Conservation (phyloP, 2,113 vertebrate species). For the Tringa solitaria region DNA sequence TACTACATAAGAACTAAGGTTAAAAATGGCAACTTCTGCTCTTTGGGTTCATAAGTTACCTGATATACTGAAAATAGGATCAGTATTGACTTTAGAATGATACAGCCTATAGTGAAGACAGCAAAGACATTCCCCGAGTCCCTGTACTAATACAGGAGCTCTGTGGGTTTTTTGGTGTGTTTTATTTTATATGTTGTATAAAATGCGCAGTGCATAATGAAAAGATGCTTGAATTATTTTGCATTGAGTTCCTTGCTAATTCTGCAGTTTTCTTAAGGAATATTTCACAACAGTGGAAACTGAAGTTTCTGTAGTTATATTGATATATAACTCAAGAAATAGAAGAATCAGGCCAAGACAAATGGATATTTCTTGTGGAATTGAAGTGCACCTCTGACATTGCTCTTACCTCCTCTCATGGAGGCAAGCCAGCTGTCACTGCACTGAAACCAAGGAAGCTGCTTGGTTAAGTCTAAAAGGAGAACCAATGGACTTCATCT, state of each 20-base stretch:
- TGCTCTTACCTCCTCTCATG: background rate
- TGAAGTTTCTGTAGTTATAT: background rate
- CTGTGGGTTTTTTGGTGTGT: too few relatives aligned
- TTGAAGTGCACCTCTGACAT: background rate
- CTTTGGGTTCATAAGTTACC: background rate
- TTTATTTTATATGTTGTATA: background rate
- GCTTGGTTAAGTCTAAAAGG: background rate
- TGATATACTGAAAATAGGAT: background rate
- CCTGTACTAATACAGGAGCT: background rate
- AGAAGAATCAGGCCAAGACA: background rate
- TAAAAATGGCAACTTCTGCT: background rate
- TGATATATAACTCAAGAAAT: background rate
- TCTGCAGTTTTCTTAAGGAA: background rate
- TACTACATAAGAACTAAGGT: background rate
- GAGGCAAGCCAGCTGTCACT: background rate
- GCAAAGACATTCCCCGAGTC: background rate
- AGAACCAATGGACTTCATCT: conserved; percentile 11
- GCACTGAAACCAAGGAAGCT: background rate
- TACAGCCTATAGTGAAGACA: background rate
- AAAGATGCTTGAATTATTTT: background rate
- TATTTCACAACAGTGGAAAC: background rate
- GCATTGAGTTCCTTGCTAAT: background rate
- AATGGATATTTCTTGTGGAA: background rate
- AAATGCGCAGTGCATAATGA: background rate
- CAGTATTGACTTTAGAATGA: background rate